Evolutionary conservation across 2,113 vertebrate genomes (phyloP).

Genomic region (Columba livia): DNA sequence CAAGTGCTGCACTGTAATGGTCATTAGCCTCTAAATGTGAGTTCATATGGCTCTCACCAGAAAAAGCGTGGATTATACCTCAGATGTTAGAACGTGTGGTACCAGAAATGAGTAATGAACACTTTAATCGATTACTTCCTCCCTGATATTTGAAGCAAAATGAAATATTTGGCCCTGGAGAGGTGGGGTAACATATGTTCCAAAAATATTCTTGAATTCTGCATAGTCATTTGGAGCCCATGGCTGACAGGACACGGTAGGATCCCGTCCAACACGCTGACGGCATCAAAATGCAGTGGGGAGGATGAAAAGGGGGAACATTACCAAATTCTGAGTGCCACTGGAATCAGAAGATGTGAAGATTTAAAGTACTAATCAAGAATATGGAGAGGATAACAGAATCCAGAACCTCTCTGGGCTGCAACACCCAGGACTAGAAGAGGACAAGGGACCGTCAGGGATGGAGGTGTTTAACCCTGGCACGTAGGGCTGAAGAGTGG

Average conservation of each 20-base stretch:
- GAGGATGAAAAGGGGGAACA: not conserved
- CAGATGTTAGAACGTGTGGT: not conserved
- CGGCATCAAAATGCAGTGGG: not conserved
- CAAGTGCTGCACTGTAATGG: not conserved
- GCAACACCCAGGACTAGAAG: no score
- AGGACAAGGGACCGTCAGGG: not conserved
- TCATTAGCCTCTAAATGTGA: not conserved
- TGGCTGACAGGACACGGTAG: not conserved
- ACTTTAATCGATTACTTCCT: not conserved
- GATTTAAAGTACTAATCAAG: not conserved
- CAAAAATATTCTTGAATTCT: not conserved
- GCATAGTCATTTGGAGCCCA: not conserved
- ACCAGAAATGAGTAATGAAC: conserved; percentile 15
- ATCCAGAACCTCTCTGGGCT: fast-evolving
- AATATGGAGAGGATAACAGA: not conserved
- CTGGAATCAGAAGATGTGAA: not conserved
- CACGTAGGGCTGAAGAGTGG: not conserved
- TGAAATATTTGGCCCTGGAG: not conserved
- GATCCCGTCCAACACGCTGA: not conserved
- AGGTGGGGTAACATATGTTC: not conserved
- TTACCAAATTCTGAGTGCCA: fast-evolving
- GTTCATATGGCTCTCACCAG: fast-evolving
- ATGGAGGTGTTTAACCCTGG: not conserved
- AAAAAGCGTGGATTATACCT: not conserved
- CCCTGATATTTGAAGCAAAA: not conserved